Conservation (phyloP, 2,797 vertebrate species). For the Sebastes miniatus region DNA sequence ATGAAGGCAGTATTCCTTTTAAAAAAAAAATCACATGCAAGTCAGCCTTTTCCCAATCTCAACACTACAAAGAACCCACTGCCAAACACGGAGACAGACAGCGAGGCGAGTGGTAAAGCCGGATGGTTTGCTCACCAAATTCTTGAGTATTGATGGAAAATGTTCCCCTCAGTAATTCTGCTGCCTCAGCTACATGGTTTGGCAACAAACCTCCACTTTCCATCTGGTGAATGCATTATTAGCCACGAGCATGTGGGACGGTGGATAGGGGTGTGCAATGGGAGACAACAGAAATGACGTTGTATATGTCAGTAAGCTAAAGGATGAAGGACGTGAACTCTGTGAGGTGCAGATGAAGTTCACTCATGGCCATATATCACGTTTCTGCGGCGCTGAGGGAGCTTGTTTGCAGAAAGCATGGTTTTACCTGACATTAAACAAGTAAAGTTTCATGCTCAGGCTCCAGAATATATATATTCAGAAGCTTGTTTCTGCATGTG, state of each 20-base stretch:
- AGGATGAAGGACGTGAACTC: neutral
- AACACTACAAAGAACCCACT: neutral
- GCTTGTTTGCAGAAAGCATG: neutral
- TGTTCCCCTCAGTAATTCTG: slow-evolving; percentile 24
- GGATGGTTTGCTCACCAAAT: slow-evolving; percentile 34
- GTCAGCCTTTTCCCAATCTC: slow-evolving; percentile 27
- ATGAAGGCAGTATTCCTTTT: neutral
- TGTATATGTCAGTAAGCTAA: neutral
- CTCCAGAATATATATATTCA: neutral
- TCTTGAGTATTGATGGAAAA: slow-evolving; percentile 55
- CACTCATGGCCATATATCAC: neutral
- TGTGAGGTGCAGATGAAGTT: neutral
- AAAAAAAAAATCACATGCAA: neutral
- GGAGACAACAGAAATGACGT: neutral
- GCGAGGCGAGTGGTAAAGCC: neutral
- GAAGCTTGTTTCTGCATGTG: neutral
- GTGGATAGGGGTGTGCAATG: neutral
- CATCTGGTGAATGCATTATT: slow-evolving; percentile 54
- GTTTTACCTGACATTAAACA: neutral
- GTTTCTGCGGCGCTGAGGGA: neutral
- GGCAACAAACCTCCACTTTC: slow-evolving; percentile 18
- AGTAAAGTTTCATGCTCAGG: neutral
- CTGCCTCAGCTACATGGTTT: slow-evolving; percentile 48
- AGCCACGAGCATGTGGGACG: neutral
- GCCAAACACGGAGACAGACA: slow-evolving; percentile 42